Base-by-base conservation (phyloP, 2,797 vertebrate genomes). In the Tokudaia tokunoshimensis region DNA sequence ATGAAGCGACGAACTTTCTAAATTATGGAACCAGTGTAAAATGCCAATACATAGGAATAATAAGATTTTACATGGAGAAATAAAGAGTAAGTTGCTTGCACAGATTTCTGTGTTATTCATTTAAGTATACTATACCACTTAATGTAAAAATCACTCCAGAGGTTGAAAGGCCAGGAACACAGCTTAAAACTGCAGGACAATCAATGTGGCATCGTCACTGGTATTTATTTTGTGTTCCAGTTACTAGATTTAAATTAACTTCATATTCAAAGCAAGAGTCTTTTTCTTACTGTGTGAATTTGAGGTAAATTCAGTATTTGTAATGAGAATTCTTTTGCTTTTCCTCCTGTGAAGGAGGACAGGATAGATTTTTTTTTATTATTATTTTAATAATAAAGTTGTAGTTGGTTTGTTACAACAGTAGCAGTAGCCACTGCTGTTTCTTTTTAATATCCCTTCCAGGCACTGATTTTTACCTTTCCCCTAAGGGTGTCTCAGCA, bases 51-150 rank as follows among this genome's bases (percentile, higher is more conserved):
- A 94, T 97, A 97, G 91, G 95, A 98, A 96, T 97, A 97, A 97
- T 97, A 97, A 96, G 95, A 98, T 98, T 98, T 98, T 97, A 98
- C 79, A 96, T 97, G 94, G 97, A 19, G 20, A 37, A 97, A 98
- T 98, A 98, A 63, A 55, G 31, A 94, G 94, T 97, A 94, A 97
- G 93, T 98, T 97, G 96, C 91, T 97, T 95, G 80, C 94, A 92
- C 92, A 50, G 98, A 97, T 98, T 98, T 95, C 97, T 96, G 93
- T 97, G 94, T 92, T 97, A 84, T 97, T 98, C 80, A 98, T 96
- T 98, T 91, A 97, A 97, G 87, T 81, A 94, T 41, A 79, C 41
- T 34, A 72, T 44, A 47, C 4, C 61, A 7, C 86, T 94, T 72
- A 50, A 26, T 37, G 10, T 41, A 41, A 57, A 75, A 91, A 41